A percentile compares a stretch with the other conserved stretches of the same genome.
Conservation (phyloP, 2,888 invertebrate species). For the Brachypalpus laphriformis region DNA sequence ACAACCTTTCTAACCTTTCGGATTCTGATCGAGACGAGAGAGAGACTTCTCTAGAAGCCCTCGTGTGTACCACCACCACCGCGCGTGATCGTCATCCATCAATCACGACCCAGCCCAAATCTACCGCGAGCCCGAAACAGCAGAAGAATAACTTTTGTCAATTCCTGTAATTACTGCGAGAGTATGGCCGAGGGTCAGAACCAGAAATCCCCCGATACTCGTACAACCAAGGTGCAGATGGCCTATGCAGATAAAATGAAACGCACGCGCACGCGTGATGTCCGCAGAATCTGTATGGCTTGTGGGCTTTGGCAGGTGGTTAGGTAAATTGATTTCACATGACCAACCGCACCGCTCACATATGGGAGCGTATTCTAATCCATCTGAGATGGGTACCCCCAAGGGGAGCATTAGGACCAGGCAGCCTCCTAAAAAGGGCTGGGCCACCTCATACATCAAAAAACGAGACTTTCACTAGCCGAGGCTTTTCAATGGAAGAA, state of each 20-base stretch:
- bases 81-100: slow-evolving; percentile 63
- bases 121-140: not conserved
- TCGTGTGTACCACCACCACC: not conserved
- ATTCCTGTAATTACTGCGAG: slow-evolving; percentile 42
- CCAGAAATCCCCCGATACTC: not conserved
- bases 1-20: slow-evolving; percentile 43
- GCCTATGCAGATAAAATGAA: slow-evolving; percentile 26
- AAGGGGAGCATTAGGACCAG: slow-evolving; percentile 36
- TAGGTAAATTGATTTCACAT: slow-evolving; percentile 34
- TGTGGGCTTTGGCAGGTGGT: slow-evolving; percentile 35
- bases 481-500: slow-evolving; percentile 54
- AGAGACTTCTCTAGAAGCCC: slow-evolving; percentile 36
- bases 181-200: slow-evolving; percentile 1
- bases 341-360: not conserved
- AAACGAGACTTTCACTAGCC: slow-evolving; percentile 65
- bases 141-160: slow-evolving; percentile 47
- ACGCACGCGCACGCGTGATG: slow-evolving; percentile 29
- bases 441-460: slow-evolving; percentile 33
- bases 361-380: not conserved
- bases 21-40: slow-evolving; percentile 19
- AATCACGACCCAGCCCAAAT: slow-evolving; percentile 59
- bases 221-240: slow-evolving; percentile 24
- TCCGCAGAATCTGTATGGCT: not conserved
- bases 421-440: not conserved
- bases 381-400: slow-evolving; percentile 17